Conservation (phyloP, 2,113 vertebrate genomes). For the Malurus cyaneus region DNA sequence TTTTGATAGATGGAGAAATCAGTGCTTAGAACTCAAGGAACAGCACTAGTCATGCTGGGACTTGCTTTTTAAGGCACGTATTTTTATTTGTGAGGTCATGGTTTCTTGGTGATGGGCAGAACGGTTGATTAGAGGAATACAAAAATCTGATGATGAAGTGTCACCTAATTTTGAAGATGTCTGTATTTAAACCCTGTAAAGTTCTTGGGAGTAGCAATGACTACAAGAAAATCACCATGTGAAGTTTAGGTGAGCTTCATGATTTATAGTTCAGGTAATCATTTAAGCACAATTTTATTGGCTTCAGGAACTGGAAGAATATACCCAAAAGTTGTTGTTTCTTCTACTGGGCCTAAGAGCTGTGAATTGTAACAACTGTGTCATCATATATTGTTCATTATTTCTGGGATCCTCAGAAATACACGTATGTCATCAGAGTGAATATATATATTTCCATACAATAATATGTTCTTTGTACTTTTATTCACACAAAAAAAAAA, state of each 20-base stretch:
- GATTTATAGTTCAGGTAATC: background rate
- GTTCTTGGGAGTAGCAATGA: background rate
- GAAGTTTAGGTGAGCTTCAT: background rate
- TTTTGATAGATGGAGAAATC: background rate
- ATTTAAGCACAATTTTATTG: background rate
- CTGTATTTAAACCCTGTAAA: background rate
- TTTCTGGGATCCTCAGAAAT: conserved; percentile 43
- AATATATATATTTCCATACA: background rate
- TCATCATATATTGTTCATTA: background rate
- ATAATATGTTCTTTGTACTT: conserved; percentile 57
- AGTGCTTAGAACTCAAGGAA: background rate
- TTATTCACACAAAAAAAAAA: conserved; percentile 20
- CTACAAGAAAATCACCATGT: background rate
- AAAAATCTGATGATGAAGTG: background rate
- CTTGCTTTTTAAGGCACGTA: background rate
- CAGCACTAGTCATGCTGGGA: background rate
- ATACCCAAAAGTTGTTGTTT: background rate
- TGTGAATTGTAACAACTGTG: background rate
- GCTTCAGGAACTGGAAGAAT: background rate
- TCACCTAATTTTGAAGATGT: background rate
- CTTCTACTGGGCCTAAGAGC: background rate
- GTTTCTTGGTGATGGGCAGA: background rate
- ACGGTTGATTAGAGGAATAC: background rate
- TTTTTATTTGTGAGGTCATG: background rate
- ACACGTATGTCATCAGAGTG: background rate